Conservation (phyloP, 2,888 invertebrate genomes). For the Sinotaia quadrata region DNA sequence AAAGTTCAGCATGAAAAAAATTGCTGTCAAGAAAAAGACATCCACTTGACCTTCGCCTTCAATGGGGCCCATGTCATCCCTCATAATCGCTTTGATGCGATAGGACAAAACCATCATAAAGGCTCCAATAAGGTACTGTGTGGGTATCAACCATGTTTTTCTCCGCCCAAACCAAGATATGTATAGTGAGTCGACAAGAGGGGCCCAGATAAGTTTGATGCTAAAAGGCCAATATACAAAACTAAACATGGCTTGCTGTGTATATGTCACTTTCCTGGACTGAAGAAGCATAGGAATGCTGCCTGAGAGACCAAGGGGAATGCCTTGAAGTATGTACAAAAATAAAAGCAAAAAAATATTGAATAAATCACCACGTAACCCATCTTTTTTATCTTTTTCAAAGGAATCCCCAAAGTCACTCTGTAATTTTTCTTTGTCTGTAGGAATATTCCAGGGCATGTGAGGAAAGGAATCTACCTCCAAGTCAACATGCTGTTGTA, state of each 20-base stretch:
- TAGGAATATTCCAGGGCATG: conserved; percentile 37
- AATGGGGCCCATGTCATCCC: conserved; percentile 82
- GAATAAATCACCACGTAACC: conserved; percentile 63
- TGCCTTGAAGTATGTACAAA: conserved; percentile 89
- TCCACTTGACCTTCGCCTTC: conserved; percentile 40
- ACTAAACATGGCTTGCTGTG: conserved; percentile 87
- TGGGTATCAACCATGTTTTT: conserved; percentile 91
- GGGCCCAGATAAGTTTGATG: conserved; percentile 97
- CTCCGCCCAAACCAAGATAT: conserved; percentile 87
- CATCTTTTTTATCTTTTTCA: conserved; percentile 19
- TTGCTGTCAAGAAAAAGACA: conserved; percentile 78
- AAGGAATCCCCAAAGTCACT: conserved; percentile 14
- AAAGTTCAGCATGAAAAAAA: conserved; percentile 94
- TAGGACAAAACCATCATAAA: conserved; percentile 91
- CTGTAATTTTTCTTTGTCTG: too few species aligned
- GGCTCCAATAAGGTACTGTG: conserved; percentile 88
- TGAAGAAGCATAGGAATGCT: conserved; percentile 96
- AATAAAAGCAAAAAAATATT: conserved; percentile 91
- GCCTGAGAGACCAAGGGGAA: conserved; percentile 91
- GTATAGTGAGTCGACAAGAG: conserved; percentile 95
- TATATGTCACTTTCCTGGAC: conserved; percentile 90
- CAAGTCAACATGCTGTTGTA: conserved; percentile 38
- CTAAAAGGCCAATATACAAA: conserved; percentile 92
- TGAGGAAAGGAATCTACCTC: conserved; percentile 48
- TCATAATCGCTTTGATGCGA: conserved; percentile 77